Conservation (phyloP, 2,797 vertebrate genomes). For the Clarias fuscus region DNA sequence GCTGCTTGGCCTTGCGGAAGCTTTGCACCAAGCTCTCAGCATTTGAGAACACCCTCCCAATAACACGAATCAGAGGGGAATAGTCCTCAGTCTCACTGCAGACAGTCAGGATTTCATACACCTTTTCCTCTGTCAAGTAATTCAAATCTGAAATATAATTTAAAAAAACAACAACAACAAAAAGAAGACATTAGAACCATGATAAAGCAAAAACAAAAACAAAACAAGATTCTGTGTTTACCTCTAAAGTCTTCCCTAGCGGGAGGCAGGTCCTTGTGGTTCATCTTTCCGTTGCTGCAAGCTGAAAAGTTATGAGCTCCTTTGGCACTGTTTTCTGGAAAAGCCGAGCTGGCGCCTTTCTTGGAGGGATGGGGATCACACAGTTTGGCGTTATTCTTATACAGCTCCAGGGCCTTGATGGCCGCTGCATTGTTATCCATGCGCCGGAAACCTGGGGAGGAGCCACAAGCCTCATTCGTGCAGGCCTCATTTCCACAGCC, state of each 20-base stretch:
- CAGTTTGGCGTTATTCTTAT: slow-evolving; percentile 97
- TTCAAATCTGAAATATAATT: slow-evolving; percentile 82
- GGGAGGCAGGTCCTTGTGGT: slow-evolving; percentile 80
- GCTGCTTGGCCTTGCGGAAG: slow-evolving; percentile 85
- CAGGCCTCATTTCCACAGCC: slow-evolving; percentile 99
- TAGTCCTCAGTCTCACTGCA: slow-evolving; percentile 91
- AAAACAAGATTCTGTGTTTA: slow-evolving; percentile 61
- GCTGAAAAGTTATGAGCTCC: slow-evolving; percentile 77
- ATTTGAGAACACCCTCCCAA: slow-evolving; percentile 93
- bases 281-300: slow-evolving; percentile 84
- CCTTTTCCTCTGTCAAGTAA: slow-evolving; percentile 88
- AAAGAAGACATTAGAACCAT: background rate
- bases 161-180: background rate
- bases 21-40: slow-evolving; percentile 90
- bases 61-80: slow-evolving; percentile 86
- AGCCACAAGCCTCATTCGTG: slow-evolving; percentile 98
- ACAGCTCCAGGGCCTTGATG: slow-evolving; percentile 96
- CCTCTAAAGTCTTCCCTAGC: slow-evolving; percentile 89
- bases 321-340: slow-evolving; percentile 87
- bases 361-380: slow-evolving; percentile 95
- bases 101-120: slow-evolving; percentile 86
- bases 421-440: slow-evolving; percentile 98
- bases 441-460: slow-evolving; percentile 87
- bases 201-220: background rate
- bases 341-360: slow-evolving; percentile 95